These are phyloP conservation scores for Sparidentex hasta DNA, from an alignment of 2,797 vertebrate genomes.

Conservation along the genomic window DNA sequence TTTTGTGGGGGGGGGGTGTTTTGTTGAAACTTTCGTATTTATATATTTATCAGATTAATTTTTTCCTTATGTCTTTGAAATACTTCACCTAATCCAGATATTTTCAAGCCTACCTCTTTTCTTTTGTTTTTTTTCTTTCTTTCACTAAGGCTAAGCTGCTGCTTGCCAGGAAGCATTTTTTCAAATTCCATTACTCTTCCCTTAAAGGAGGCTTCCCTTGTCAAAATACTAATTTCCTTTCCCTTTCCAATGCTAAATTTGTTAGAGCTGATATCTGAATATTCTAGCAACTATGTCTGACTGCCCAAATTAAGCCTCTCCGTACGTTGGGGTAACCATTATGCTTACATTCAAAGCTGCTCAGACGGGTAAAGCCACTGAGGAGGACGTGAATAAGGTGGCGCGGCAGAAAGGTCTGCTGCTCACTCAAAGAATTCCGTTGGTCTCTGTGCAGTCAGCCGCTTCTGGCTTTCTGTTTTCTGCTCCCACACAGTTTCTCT, in stretches of 20 bases:
- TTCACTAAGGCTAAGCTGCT: no score
- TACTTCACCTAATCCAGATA: no score
- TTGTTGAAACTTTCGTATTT: no score
- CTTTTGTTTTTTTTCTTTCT: no score
- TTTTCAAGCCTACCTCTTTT: no score
- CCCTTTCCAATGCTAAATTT: background rate
- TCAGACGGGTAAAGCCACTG: background rate
- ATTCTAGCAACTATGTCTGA: background rate
- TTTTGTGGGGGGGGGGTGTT: no score
- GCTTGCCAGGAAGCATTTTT: no score
- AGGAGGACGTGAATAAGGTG: background rate
- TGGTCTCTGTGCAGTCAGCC: background rate
- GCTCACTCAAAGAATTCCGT: constrained; percentile 11
- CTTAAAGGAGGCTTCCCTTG: background rate
- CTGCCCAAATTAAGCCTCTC: background rate
- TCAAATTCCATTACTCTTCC: background rate
- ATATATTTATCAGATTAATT: no score
- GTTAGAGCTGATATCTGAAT: background rate
- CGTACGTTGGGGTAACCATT: background rate
- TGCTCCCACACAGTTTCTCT: constrained; percentile 12
- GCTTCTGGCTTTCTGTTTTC: constrained; percentile 14
- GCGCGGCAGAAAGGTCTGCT: constrained; percentile 16
- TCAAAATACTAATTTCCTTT: background rate
- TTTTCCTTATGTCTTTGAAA: no score
- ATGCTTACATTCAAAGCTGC: background rate